These are phyloP conservation scores for Psilopsiagon aymara DNA, from an alignment of 2,113 vertebrate species.

Conservation along the genomic window DNA sequence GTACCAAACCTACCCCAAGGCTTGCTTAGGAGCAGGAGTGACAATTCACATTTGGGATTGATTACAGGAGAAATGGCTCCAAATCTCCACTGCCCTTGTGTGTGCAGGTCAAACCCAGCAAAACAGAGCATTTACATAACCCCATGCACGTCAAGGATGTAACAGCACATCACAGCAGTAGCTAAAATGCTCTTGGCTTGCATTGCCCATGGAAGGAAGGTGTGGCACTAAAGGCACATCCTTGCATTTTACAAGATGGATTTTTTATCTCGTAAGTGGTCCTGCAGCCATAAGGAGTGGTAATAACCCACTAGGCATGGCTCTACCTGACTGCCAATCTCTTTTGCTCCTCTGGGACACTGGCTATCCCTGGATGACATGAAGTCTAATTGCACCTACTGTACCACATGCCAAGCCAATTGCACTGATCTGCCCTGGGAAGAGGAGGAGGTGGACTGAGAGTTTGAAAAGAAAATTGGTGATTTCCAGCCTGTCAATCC, in stretches of 20 bases:
- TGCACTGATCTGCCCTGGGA: fast-evolving
- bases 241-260: fast-evolving
- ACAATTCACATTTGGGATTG: neutral
- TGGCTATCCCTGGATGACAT: fast-evolving
- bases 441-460: neutral
- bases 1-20: neutral
- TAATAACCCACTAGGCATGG: neutral
- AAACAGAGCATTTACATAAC: neutral
- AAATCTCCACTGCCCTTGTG: neutral
- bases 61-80: neutral
- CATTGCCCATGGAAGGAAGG: fast-evolving
- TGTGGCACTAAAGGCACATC: neutral
- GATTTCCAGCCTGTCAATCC: neutral
- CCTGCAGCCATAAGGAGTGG: neutral
- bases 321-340: neutral
- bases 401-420: fast-evolving
- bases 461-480: neutral
- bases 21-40: neutral
- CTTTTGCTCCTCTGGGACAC: neutral
- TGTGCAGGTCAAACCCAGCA: neutral
- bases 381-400: neutral
- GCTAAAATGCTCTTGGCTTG: fast-evolving
- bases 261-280: neutral
- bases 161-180: neutral
- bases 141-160: fast-evolving